phyloP scores from a whole-genome alignment of 2,888 invertebrate genomes.

The Hyalella azteca region DNA sequence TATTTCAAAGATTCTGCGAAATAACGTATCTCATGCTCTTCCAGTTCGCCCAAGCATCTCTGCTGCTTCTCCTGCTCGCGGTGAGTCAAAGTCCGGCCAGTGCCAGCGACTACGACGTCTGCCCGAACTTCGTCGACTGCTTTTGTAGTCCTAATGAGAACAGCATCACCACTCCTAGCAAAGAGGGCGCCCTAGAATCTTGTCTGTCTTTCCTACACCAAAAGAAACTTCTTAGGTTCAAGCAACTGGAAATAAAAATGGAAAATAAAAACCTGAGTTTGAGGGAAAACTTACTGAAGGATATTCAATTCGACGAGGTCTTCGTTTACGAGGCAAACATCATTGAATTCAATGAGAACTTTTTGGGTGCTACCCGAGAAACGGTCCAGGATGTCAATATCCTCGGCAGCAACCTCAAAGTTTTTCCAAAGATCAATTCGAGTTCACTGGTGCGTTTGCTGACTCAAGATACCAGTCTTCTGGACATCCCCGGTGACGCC shows the following conservation, averaged over 20 bases:
- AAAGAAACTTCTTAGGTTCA: not conserved
- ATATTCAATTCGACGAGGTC: not conserved
- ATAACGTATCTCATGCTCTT: too few species aligned
- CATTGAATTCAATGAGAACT: not conserved
- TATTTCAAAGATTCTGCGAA: too few species aligned
- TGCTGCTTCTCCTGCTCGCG: too few species aligned
- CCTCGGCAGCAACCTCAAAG: not conserved
- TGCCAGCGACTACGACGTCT: too few species aligned
- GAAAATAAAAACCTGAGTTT: not conserved
- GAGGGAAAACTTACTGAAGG: not conserved
- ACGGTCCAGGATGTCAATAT: not conserved
- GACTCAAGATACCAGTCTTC: not conserved
- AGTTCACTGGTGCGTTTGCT: not conserved
- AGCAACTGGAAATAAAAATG: not conserved
- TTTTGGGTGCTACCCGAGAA: not conserved
- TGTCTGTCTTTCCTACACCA: not conserved
- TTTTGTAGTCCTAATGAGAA: not conserved
- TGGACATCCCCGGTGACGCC: not conserved
- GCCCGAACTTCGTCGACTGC: too few species aligned
- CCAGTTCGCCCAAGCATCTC: too few species aligned
- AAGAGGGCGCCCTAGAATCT: not conserved
- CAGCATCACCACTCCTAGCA: not conserved
- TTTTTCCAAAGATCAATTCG: not conserved
- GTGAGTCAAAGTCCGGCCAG: too few species aligned
- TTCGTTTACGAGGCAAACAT: constrained; percentile 7